Base-by-base conservation (phyloP, 2,113 vertebrate species). In the Lonchura striata region DNA sequence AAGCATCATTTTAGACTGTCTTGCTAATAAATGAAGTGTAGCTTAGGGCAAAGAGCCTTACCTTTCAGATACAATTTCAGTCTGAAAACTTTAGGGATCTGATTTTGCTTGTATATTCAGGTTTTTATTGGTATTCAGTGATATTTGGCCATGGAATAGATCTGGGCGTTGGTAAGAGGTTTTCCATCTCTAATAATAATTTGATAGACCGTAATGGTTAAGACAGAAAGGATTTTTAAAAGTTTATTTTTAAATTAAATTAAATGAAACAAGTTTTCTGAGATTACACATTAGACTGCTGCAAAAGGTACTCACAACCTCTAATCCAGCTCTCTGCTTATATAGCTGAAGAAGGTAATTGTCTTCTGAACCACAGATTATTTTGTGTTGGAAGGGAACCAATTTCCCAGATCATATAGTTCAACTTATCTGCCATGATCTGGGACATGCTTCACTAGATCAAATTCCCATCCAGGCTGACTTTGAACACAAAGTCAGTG, bases 21-120 rank as follows among this genome's bases (percentile, higher is more conserved):
- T 94, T 96, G 57, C 93, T 96, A 95, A 88, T 70, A 96, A 87
- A 90, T 94, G 66, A 96, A 96, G 52, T 72, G 59, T 83, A 96
- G 78, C 96, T 97, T 82, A 95, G 95, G 88, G 91, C 92, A 82
- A 64, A 10, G 15, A 57, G 57, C 68, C 64, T 74, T 95, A 71
- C 63, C 39, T 47, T 33, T 94, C 76, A 81, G 66, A 41, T 60
- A 52, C 14, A 75, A 90, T 78, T 90, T 69, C 44, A 49, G 8
- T 85, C 44, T 74, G 17, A 88, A 97, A 68, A 84, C 23, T 54
- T 65, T 15, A 35, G 54, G 31, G 42, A 57, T 46, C 35, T 77
- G 19, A 33, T 86, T 90, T 86, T 66, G 61, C 35, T 82, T 4
- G 9, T 23, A 14, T 77, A 54, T 86, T 70, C 6, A 25, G 7